Conservation (phyloP, 2,113 vertebrate species). For the Micronycteris hirsuta region DNA sequence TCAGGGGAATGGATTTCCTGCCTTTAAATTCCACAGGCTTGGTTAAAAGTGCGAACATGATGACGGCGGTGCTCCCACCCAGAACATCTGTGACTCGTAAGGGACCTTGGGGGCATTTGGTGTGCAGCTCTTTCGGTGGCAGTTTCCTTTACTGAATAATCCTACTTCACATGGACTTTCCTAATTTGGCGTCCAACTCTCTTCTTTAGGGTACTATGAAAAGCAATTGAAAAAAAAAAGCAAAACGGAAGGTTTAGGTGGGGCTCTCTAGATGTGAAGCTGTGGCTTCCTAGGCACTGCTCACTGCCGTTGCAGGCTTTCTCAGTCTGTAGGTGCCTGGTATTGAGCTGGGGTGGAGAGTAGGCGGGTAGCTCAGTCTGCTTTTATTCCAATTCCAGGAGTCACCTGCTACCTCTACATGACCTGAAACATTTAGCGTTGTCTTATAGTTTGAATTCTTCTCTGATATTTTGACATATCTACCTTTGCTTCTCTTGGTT, state of each 20-base stretch:
- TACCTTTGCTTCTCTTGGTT: conserved; percentile 41
- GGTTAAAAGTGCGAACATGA: background rate
- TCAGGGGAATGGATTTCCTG: background rate
- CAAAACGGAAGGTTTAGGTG: background rate
- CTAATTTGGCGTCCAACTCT: background rate
- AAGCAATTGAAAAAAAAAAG: background rate
- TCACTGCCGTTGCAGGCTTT: background rate
- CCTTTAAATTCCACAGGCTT: background rate
- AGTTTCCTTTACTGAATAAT: conserved; percentile 51
- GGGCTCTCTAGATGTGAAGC: background rate
- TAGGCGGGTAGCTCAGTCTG: background rate
- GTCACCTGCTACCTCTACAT: background rate
- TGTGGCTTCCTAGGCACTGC: background rate
- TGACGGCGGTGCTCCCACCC: background rate
- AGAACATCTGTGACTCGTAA: background rate
- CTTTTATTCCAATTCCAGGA: conserved; percentile 24
- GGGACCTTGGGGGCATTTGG: background rate
- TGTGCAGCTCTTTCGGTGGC: background rate
- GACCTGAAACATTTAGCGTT: background rate
- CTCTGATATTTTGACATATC: conserved; percentile 9
- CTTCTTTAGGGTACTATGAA: conserved; percentile 5
- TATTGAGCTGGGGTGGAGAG: background rate
- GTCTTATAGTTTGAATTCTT: conserved; percentile 14
- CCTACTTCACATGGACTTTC: conserved; percentile 25
- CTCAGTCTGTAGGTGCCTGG: conserved; percentile 3